Conservation (phyloP, 1,140 invertebrate genomes). For the Calosoma granatense region DNA sequence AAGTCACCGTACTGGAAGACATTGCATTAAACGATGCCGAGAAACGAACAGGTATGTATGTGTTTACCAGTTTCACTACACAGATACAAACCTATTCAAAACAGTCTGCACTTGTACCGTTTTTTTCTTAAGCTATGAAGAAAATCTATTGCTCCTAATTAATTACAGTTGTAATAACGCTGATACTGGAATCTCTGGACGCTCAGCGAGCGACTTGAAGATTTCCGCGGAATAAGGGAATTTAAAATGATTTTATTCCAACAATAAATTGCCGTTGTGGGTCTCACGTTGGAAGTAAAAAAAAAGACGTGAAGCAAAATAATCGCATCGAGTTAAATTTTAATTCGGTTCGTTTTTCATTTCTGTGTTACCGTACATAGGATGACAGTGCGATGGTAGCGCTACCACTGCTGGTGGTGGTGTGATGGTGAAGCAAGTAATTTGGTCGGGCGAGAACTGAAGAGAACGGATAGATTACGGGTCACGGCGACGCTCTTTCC, state of each 20-base stretch:
- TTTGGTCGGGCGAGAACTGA: neutral
- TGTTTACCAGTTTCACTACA: too few relatives aligned
- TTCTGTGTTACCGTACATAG: too few relatives aligned
- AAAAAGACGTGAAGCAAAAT: neutral
- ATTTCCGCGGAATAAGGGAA: too few relatives aligned
- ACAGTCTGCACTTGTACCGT: too few relatives aligned
- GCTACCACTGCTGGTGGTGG: too few relatives aligned
- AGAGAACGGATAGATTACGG: neutral
- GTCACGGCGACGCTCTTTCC: neutral
- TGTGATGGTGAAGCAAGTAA: neutral
- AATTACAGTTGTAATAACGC: too few relatives aligned
- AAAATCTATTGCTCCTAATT: too few relatives aligned
- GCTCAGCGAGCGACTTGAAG: too few relatives aligned
- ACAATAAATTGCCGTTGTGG: neutral
- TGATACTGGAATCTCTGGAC: too few relatives aligned
- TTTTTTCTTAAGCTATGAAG: too few relatives aligned
- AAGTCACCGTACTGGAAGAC: slow-evolving; percentile 68
- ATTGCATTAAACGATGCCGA: slow-evolving; percentile 79
- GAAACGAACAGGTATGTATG: slow-evolving; percentile 67
- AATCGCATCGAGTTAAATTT: neutral
- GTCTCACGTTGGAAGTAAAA: neutral
- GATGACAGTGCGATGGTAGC: too few relatives aligned
- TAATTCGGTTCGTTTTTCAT: neutral
- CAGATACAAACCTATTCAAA: too few relatives aligned
- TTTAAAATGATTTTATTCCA: neutral